Evolutionary conservation across 2,888 invertebrate species (phyloP).

Genomic region (Drosophila kambysellisi): DNA sequence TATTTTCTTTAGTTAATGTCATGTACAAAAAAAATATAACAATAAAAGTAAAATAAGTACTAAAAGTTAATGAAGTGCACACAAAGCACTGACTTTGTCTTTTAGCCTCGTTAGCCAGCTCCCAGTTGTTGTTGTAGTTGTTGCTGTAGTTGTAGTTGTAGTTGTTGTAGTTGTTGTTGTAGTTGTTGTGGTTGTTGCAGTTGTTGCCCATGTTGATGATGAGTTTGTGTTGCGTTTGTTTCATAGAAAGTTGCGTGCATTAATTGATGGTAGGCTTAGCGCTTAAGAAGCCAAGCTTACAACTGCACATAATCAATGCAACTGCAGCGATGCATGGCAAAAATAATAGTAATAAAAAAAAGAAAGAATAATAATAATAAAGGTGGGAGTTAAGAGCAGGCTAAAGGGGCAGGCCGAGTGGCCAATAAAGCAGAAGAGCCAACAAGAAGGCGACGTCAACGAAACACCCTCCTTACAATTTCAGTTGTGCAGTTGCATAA

Average conservation of each 20-base stretch:
- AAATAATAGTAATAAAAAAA: neutral
- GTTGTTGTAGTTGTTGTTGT: too few species aligned
- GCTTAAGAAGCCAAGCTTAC: conserved; percentile 4
- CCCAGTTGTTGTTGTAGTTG: too few species aligned
- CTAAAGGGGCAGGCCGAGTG: conserved; percentile 4
- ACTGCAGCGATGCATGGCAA: conserved; percentile 42
- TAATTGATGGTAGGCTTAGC: conserved; percentile 50
- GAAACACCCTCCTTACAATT: conserved; percentile 18
- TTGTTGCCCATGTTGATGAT: conserved; percentile 10
- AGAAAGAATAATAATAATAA: neutral
- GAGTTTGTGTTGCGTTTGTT: conserved; percentile 40
- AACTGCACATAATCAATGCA: conserved; percentile 18
- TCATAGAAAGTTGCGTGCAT: conserved; percentile 70
- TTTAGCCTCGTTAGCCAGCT: conserved; percentile 1
- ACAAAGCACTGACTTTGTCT: conserved; percentile 7
- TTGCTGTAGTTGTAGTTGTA: too few species aligned
- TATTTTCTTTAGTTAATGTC: neutral
- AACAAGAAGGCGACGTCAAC: neutral
- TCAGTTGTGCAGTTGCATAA: conserved; percentile 43
- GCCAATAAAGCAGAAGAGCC: neutral
- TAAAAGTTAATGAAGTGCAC: neutral
- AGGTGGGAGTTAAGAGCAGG: conserved; percentile 37
- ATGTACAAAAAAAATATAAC: neutral
- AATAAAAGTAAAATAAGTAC: neutral
- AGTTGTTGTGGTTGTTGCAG: neutral